These are phyloP conservation scores for Andrena trimmerana DNA, from an alignment of 2,888 invertebrate genomes.

Conservation along the genomic window DNA sequence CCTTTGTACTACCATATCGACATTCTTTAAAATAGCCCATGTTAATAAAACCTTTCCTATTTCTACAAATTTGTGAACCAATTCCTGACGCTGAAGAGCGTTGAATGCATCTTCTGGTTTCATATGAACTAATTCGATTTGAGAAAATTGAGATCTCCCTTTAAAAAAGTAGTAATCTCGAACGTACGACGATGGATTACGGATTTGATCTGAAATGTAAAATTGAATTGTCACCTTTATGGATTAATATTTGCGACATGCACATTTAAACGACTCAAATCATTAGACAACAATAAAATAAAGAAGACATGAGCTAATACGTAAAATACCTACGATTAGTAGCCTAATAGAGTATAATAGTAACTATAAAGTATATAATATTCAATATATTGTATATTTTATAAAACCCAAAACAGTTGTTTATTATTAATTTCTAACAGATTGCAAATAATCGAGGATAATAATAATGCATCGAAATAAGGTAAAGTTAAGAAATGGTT, in stretches of 20 bases:
- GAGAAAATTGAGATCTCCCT: conserved; percentile 97
- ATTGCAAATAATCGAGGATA: no score
- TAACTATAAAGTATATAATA: no score
- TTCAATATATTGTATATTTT: no score
- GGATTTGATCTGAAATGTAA: conserved; percentile 93
- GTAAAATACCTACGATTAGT: no score
- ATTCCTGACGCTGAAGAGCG: conserved; percentile 95
- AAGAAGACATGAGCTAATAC: no score
- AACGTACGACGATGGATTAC: conserved; percentile 97
- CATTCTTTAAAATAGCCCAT: conserved; percentile 96
- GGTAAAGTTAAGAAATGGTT: no score
- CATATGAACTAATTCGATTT: conserved; percentile 97
- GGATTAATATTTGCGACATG: background rate
- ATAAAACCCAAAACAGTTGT: no score
- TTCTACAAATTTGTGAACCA: conserved; percentile 97
- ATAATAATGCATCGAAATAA: no score
- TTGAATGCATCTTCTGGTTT: conserved; percentile 96
- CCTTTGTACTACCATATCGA: conserved; percentile 98
- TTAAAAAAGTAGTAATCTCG: conserved; percentile 94
- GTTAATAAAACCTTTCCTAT: conserved; percentile 97
- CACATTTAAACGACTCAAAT: no score
- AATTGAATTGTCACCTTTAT: background rate
- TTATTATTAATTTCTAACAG: no score
- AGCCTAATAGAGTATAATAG: no score
- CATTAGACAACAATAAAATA: no score